Evolutionary conservation across 1,140 invertebrate genomes (phyloP), one percentile per base, ranked within the genome.

Genomic region (Atopsyche davidsoni): DNA sequence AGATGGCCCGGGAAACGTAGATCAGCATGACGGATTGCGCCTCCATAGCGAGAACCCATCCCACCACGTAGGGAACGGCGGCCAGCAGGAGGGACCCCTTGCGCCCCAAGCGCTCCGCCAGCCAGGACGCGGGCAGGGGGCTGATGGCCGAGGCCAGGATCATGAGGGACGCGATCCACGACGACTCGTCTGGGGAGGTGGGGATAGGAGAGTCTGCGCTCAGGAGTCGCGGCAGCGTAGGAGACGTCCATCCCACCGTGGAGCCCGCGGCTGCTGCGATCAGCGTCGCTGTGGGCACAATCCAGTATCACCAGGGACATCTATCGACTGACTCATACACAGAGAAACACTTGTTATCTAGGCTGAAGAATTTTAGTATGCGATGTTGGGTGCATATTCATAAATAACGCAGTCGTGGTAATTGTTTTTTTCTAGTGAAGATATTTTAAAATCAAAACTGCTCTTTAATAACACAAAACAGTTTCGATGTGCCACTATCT

Each of bases 21-120:
- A 82, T 68, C 14, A 70, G 69, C 0, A 59, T 39, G 0, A 78
- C 68, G 3, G 72, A 71, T 35, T 63, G 62, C 2, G 75, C 70
- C 43, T 76, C 60, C 55, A 79, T 76, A 1, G 86, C 75, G n/a
- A 80, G 67, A 4, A 81, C 62, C 79, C 82, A 88, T 9, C 84
- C 83, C 1, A 79, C 51, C 16, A 78, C 69, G 60, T 80, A 79
- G 0, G 79, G 82, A 4, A 83, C 57, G 0, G 77, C 70, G 0
- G 79, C 73, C 1, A 80, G 53, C 0, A 84, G 62, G 0, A 90
- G 73, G 1, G 83, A 80, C 18, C 66, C 69, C 66, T 86, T 87
- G 16, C 85, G 72, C 3, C 87, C 87, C 40, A 81, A 66, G 43
- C 65, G 70, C 57, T 78, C 77, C 23, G 70, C 69, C 40, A 74